Evolutionary conservation across 2,113 vertebrate species (phyloP).

Genomic region (human (Homo sapiens)): DNA sequence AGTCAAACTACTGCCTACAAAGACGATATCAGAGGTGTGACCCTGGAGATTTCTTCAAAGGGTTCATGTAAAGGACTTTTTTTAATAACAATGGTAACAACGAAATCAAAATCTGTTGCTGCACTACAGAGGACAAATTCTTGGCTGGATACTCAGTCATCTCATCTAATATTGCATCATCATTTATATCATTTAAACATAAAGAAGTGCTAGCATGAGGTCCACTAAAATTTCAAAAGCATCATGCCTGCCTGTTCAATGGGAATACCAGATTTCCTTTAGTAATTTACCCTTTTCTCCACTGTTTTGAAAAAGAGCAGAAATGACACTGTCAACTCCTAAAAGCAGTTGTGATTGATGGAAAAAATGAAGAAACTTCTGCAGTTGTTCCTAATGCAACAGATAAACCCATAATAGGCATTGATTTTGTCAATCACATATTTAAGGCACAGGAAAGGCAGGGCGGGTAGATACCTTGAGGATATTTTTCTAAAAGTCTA

Average conservation of each 20-base stretch:
- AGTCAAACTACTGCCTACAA: not conserved
- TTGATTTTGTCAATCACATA: not conserved
- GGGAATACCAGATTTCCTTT: not conserved
- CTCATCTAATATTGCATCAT: not conserved
- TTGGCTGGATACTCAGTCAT: not conserved
- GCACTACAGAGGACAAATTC: not conserved
- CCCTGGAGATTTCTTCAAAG: not conserved
- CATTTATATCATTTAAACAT: not conserved
- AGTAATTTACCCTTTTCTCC: not conserved
- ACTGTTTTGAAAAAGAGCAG: not conserved
- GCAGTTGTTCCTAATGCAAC: not conserved
- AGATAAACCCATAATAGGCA: not conserved
- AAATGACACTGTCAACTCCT: not conserved
- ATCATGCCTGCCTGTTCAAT: not conserved
- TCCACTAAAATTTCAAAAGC: not conserved
- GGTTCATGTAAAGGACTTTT: not conserved
- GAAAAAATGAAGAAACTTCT: not conserved
- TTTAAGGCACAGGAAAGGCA: not conserved
- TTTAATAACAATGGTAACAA: not conserved
- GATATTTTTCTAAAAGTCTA: not conserved
- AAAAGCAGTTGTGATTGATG: not conserved
- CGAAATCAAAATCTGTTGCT: not conserved
- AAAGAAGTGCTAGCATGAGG: not conserved
- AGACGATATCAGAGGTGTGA: not conserved
- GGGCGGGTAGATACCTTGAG: not conserved